Evolutionary conservation across 2,888 invertebrate species (phyloP).

Genomic region (Melinaea menophilus): DNA sequence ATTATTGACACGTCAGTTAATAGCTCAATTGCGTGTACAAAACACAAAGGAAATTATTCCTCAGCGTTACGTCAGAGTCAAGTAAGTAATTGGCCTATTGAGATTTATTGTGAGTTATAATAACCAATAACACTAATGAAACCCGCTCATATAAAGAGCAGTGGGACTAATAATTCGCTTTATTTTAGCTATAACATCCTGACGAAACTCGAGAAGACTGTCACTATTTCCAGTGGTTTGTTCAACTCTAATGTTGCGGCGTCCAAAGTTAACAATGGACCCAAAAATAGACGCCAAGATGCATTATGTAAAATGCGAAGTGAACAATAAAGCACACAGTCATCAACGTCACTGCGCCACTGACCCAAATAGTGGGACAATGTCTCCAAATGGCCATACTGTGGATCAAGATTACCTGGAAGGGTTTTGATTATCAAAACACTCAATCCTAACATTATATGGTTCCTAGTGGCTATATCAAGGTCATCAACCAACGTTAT

Average conservation of each 20-base stretch:
- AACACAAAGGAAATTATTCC: slow-evolving; percentile 51
- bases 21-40: slow-evolving; percentile 56
- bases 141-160: too few relatives aligned
- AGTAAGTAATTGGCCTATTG: slow-evolving; percentile 28
- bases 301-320: slow-evolving; percentile 49
- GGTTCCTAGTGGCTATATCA: too few relatives aligned
- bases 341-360: slow-evolving; percentile 59
- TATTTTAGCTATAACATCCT: too few relatives aligned
- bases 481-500: too few relatives aligned
- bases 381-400: slow-evolving; percentile 61
- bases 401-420: slow-evolving; percentile 31
- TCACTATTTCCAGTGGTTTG: not conserved
- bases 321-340: slow-evolving; percentile 57
- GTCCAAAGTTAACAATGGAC: slow-evolving; percentile 4
- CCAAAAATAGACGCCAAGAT: slow-evolving; percentile 31
- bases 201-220: too few relatives aligned
- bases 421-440: slow-evolving; percentile 15
- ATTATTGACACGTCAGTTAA: slow-evolving; percentile 60
- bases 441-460: not conserved
- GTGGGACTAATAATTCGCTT: too few relatives aligned
- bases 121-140: not conserved
- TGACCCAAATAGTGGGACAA: slow-evolving; percentile 68
- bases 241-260: not conserved
- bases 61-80: slow-evolving; percentile 44
- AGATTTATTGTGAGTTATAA: slow-evolving; percentile 24